Evolutionary conservation across 2,888 invertebrate genomes (phyloP), one percentile per base, ranked within the genome.

Genomic region (Stenodema calcarata): DNA sequence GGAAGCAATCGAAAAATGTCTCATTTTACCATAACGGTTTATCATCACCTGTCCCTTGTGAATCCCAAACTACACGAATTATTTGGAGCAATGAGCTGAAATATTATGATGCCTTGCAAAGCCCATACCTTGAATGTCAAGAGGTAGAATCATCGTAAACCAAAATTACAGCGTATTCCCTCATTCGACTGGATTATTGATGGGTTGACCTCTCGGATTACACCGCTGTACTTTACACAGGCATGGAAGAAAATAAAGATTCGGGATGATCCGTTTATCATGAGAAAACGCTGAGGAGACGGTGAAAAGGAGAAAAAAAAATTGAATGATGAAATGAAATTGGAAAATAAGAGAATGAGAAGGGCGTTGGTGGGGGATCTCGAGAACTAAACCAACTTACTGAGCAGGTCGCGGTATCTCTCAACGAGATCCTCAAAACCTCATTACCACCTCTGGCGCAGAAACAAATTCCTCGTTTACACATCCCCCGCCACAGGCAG

Each of bases 361-460:
- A 54, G 23, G 18, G 16, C 7, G 35, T 35, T 35, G 4, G 35
- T n/a, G 1, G 54, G 54, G 54, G 54, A 73, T 73, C 73, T 16
- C 30, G 73, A 35, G 73, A n/a, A 28, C 35, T 4, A 73, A 73
- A 73, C 73, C 73, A 73, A 73, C 73, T 28, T 73, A 28, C 30
- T 2, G 54, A n/a, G 54, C 18, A 54, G 54, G 54, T 54, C 35
- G 73, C 73, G 73, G 73, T 73, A 73, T 73, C 73, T 27, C 27
- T 35, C 73, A 35, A 73, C 73, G 73, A 73, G 73, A 73, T 73
- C 35, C 73, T 73, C 73, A 73, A 73, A 73, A 73, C 73, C 73
- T 30, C 73, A 73, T 73, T 73, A 73, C 73, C 73, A 35, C 73
- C 73, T 35, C 73, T 54, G 54, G 54, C 54, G 54, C 54, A 3